These are phyloP conservation scores for Xylophagus ater DNA, from an alignment of 2,888 invertebrate species.

Conservation along the genomic window DNA sequence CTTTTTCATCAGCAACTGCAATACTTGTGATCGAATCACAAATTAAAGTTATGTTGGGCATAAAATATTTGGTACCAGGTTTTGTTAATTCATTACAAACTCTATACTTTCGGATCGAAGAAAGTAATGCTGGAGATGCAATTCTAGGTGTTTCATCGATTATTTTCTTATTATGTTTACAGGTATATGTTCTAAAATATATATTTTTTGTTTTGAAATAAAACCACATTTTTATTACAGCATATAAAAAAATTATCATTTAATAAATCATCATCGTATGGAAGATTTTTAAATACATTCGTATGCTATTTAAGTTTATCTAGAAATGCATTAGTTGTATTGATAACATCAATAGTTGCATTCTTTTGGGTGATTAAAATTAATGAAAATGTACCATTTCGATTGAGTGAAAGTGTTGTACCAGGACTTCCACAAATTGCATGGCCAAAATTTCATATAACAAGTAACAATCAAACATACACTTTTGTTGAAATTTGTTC, in stretches of 20 bases:
- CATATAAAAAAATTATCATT: slow-evolving; percentile 49
- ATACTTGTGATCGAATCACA: slow-evolving; percentile 68
- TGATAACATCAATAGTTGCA: slow-evolving; percentile 50
- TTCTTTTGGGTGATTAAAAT: slow-evolving; percentile 36
- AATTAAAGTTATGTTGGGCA: slow-evolving; percentile 62
- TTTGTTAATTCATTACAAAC: slow-evolving; percentile 49
- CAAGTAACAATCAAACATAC: slow-evolving; percentile 44
- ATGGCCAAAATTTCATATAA: slow-evolving; percentile 51
- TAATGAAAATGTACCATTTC: slow-evolving; percentile 48
- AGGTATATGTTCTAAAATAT: slow-evolving; percentile 42
- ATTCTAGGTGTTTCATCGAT: slow-evolving; percentile 57
- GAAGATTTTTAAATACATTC: slow-evolving; percentile 40
- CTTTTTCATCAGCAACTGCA: slow-evolving; percentile 80
- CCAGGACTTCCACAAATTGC: slow-evolving; percentile 57
- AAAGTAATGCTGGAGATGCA: slow-evolving; percentile 51
- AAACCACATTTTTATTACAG: slow-evolving; percentile 39
- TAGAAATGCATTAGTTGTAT: slow-evolving; percentile 66
- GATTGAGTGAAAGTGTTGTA: slow-evolving; percentile 41
- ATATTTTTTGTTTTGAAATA: slow-evolving; percentile 14
- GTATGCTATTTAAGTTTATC: slow-evolving; percentile 63
- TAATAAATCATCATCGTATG: slow-evolving; percentile 27
- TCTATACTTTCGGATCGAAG: slow-evolving; percentile 42
- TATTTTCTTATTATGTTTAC: slow-evolving; percentile 50
- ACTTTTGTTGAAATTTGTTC: slow-evolving; percentile 54
- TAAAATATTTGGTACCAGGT: slow-evolving; percentile 58